Percentiles rank a stretch among this genome's conserved stretches.
phyloP scores from a whole-genome alignment of 2,113 vertebrate species.

The Odontophorus gujanensis region DNA sequence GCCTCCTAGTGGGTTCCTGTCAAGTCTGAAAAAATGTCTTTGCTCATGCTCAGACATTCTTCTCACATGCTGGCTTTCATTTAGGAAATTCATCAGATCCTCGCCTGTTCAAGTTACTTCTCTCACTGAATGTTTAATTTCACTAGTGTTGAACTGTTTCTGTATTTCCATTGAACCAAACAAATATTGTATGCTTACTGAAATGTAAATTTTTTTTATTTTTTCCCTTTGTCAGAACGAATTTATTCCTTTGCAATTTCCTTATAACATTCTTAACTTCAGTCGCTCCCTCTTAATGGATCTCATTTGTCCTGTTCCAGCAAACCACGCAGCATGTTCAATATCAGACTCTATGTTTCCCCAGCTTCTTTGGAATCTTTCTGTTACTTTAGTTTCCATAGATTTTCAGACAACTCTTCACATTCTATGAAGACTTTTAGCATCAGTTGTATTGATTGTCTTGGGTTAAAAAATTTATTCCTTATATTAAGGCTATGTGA shows the following conservation, averaged over 20 bases:
- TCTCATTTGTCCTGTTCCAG: neutral
- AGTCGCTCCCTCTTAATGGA: neutral
- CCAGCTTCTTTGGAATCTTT: neutral
- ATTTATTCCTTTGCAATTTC: neutral
- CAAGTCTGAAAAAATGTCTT: neutral
- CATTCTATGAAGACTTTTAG: neutral
- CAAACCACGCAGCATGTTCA: neutral
- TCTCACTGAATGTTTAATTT: neutral
- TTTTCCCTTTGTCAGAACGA: neutral
- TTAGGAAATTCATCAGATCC: neutral
- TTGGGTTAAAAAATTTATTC: neutral
- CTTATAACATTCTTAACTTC: neutral
- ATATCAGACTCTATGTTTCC: neutral
- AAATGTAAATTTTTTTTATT: neutral
- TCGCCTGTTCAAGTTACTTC: neutral
- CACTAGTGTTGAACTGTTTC: neutral
- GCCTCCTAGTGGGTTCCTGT: neutral
- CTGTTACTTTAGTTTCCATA: neutral
- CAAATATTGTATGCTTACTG: neutral
- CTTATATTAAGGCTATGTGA: neutral
- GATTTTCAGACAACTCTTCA: neutral
- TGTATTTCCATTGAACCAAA: neutral
- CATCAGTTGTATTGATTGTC: neutral
- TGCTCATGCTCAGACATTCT: neutral
- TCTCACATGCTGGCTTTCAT: neutral